Conservation (phyloP, 2,888 invertebrate genomes). For the Mechanitis mazaeus region DNA sequence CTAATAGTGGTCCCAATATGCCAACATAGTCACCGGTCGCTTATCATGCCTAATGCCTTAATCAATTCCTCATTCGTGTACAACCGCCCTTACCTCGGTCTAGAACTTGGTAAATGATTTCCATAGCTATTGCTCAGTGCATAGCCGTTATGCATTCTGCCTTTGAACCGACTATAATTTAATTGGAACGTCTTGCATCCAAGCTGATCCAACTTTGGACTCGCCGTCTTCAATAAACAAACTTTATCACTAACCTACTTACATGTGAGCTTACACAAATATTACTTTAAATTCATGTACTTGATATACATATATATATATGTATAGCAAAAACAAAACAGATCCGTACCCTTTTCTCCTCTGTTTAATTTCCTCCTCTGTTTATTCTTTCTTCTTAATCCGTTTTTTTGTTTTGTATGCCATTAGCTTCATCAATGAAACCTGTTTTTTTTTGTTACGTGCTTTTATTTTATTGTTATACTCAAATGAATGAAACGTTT, state of each 20-base stretch:
- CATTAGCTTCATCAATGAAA: no score
- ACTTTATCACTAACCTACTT: constrained; percentile 55
- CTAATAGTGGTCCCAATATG: background rate
- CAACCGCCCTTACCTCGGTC: constrained; percentile 17
- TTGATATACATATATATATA: background rate
- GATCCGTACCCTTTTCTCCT: no score
- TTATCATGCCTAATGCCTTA: constrained; percentile 7
- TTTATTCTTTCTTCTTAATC: no score
- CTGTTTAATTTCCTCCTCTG: no score
- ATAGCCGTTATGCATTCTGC: constrained; percentile 58
- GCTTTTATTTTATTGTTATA: no score
- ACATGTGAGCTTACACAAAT: constrained; percentile 20
- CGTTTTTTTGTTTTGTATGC: no score
- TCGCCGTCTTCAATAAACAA: constrained; percentile 46
- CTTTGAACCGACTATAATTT: constrained; percentile 69
- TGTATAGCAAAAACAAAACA: no score
- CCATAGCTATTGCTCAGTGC: constrained; percentile 46
- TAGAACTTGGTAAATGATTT: constrained; percentile 53
- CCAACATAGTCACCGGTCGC: background rate
- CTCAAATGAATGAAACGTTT: no score
- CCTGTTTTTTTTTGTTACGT: no score
- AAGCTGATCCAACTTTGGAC: constrained; percentile 47
- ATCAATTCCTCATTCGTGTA: constrained; percentile 23
- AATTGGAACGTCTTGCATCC: constrained; percentile 58
- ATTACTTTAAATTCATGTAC: background rate